Conservation (phyloP, 2,888 invertebrate genomes). For the Pseudeuparius sepicola region DNA sequence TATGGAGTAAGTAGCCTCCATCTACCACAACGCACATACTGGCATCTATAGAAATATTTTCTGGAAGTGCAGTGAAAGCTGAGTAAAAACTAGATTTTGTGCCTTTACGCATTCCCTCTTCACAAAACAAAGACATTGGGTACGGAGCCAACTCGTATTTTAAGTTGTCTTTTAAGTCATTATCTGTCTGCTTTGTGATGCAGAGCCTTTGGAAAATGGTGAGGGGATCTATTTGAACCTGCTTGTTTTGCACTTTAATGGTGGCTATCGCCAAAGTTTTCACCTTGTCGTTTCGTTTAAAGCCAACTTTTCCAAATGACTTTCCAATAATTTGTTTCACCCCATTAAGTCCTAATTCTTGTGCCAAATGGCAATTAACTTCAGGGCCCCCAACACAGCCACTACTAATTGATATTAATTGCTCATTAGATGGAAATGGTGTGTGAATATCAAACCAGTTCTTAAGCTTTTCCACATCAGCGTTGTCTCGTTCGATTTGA, state of each 20-base stretch:
- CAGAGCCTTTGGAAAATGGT: too few species aligned
- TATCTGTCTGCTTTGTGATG: too few species aligned
- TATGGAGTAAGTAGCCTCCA: slow-evolving; percentile 28
- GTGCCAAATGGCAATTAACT: slow-evolving; percentile 1
- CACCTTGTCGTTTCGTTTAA: background rate
- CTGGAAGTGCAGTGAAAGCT: too few species aligned
- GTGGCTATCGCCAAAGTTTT: background rate
- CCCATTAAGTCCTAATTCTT: background rate
- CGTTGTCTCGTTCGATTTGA: too few species aligned
- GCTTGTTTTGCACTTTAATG: too few species aligned
- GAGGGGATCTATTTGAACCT: too few species aligned
- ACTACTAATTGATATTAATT: slow-evolving; percentile 3
- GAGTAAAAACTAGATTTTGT: slow-evolving; percentile 14
- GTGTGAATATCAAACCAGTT: slow-evolving; percentile 1
- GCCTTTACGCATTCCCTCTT: slow-evolving; percentile 17
- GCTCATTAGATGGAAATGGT: slow-evolving; percentile 1
- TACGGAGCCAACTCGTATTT: slow-evolving; percentile 13
- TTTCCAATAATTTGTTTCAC: background rate
- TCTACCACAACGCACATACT: too few species aligned
- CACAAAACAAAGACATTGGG: slow-evolving; percentile 14
- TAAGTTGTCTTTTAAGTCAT: slow-evolving; percentile 8
- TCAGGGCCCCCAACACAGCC: background rate
- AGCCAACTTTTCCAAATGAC: too few species aligned
- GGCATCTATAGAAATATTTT: too few species aligned
- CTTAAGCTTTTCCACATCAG: slow-evolving; percentile 4